Percentiles rank a stretch among this genome's conserved stretches.
Evolutionary conservation across 2,113 vertebrate species (phyloP).

Genomic region (Dasyornis broadbenti): DNA sequence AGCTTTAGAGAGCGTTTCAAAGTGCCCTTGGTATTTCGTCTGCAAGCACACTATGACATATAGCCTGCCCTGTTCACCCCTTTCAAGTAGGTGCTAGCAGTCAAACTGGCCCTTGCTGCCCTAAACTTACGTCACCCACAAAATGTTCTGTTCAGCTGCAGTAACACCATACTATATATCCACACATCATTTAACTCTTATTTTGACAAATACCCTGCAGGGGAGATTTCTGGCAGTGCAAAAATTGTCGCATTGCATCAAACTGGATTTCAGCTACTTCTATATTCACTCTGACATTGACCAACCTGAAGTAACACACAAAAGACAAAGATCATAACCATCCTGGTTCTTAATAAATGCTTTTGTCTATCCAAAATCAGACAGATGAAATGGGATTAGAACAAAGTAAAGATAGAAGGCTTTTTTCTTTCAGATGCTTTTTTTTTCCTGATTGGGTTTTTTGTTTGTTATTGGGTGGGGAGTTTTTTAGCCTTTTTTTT

Average conservation of each 20-base stretch:
- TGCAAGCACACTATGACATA: not conserved
- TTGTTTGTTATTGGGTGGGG: not conserved
- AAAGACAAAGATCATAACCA: not conserved
- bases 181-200: not conserved
- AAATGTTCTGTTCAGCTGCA: not conserved
- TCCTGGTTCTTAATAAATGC: not conserved
- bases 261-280: not conserved
- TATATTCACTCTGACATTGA: not conserved
- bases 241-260: not conserved
- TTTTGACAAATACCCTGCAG: not conserved
- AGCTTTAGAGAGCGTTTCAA: not conserved
- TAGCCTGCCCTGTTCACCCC: not conserved
- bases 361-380: not conserved
- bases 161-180: not conserved
- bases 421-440: not conserved
- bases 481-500: not conserved
- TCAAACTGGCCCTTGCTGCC: not conserved
- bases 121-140: not conserved
- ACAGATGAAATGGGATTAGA: not conserved
- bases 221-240: not conserved
- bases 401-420: not conserved
- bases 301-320: not conserved
- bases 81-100: not conserved
- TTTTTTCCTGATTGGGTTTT: not conserved
- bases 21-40: not conserved